phyloP scores from a whole-genome alignment of 2,797 vertebrate genomes.

The Linurgus olivaceus region DNA sequence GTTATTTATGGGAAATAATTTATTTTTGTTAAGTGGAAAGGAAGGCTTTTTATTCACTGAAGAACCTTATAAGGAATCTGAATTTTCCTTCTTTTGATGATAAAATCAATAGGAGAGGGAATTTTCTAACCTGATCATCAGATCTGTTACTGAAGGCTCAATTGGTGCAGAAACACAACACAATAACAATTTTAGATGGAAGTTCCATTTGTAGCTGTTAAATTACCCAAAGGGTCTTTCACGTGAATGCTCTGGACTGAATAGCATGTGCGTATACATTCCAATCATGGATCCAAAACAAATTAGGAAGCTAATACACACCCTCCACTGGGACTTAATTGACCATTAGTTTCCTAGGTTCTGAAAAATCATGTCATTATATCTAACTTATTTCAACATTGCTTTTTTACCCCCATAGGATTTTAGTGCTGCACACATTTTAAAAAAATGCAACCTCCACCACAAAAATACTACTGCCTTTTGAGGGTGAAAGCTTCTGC shows the following conservation, averaged over 20 bases:
- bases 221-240: slow-evolving; percentile 62
- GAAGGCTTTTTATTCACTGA: background rate
- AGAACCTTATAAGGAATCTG: background rate
- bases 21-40: background rate
- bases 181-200: slow-evolving; percentile 36
- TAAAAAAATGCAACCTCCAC: background rate
- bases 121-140: background rate
- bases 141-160: slow-evolving; percentile 18
- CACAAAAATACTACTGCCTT: slow-evolving; percentile 23
- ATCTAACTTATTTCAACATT: slow-evolving; percentile 41
- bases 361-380: slow-evolving; percentile 66
- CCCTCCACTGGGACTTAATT: slow-evolving; percentile 55
- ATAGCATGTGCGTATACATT: slow-evolving; percentile 15
- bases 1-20: background rate
- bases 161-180: slow-evolving; percentile 16
- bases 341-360: slow-evolving; percentile 65
- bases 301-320: slow-evolving; percentile 58
- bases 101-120: background rate
- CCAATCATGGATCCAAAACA: slow-evolving; percentile 54
- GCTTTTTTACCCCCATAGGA: slow-evolving; percentile 42
- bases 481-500: slow-evolving; percentile 28
- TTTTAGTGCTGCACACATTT: background rate
- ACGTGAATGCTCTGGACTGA: slow-evolving; percentile 2
- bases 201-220: slow-evolving; percentile 49
- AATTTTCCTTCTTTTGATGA: background rate